Conservation (phyloP, 2,797 vertebrate species). For the Alauda arvensis region DNA sequence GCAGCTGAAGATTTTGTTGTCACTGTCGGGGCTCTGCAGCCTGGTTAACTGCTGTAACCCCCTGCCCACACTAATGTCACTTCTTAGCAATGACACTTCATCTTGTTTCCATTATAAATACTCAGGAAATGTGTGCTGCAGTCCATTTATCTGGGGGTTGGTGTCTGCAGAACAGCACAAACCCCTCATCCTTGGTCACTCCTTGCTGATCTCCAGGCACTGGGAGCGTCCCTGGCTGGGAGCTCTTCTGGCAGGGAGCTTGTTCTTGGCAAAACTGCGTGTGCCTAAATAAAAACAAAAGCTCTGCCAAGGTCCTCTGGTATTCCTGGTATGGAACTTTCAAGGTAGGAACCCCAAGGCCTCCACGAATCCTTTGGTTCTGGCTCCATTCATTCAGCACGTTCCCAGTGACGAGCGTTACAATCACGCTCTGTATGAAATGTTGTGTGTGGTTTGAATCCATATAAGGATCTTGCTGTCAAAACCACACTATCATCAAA, state of each 20-base stretch:
- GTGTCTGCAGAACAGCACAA: neutral
- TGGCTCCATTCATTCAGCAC: neutral
- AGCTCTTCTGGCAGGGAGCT: neutral
- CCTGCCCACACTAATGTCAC: neutral
- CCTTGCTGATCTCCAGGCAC: neutral
- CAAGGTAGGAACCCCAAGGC: neutral
- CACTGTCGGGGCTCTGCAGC: neutral
- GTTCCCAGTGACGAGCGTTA: rapidly evolving
- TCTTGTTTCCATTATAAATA: neutral
- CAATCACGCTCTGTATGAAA: rapidly evolving
- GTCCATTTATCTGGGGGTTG: rapidly evolving
- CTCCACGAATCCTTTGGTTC: rapidly evolving
- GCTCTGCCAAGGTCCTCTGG: neutral
- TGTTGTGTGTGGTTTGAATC: neutral
- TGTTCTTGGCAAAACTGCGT: neutral
- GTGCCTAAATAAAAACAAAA: neutral
- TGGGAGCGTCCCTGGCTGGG: neutral
- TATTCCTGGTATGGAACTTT: neutral
- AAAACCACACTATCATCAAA: neutral
- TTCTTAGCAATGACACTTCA: neutral
- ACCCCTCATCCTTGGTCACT: neutral
- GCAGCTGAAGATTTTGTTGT: neutral
- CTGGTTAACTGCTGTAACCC: neutral
- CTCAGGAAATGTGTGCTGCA: rapidly evolving
- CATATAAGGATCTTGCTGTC: slow-evolving; percentile 16